Conservation (phyloP, 2,888 invertebrate genomes). For the Tachina lurida region DNA sequence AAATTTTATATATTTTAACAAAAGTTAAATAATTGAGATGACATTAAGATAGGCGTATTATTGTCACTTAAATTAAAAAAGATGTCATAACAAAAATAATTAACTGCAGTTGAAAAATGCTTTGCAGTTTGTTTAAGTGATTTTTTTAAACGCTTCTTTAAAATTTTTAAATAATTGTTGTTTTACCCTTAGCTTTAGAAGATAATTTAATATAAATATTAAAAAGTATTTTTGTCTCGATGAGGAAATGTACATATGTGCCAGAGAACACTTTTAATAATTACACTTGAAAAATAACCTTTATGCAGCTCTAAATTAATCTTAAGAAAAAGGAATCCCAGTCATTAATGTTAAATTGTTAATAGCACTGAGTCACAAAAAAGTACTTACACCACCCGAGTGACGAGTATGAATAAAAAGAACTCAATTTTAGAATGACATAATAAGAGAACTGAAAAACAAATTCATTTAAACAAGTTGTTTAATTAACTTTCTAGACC, state of each 20-base stretch:
- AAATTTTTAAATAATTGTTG: not conserved
- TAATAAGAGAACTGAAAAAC: too few species aligned
- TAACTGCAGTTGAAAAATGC: conserved; percentile 22
- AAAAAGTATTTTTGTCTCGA: conserved; percentile 7
- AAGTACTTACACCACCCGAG: not conserved
- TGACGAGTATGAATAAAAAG: too few species aligned
- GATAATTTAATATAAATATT: not conserved
- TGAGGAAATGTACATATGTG: conserved; percentile 31
- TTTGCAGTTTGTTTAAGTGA: conserved; percentile 22
- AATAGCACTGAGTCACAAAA: not conserved
- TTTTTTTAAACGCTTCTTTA: conserved; percentile 32
- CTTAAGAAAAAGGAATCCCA: not conserved
- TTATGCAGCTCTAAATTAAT: not conserved
- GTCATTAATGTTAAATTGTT: not conserved
- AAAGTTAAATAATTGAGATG: conserved; percentile 43
- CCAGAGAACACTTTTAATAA: not conserved
- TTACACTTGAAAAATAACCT: not conserved
- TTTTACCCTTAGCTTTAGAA: not conserved
- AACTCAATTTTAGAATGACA: too few species aligned
- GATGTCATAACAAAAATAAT: conserved; percentile 36
- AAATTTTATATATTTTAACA: conserved; percentile 38
- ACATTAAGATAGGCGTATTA: conserved; percentile 57
- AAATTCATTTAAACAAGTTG: too few species aligned
- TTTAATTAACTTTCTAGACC: too few species aligned
- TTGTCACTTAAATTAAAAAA: conserved; percentile 36